Conservation (phyloP, 2,113 vertebrate genomes). For the Chaetops frenatus region DNA sequence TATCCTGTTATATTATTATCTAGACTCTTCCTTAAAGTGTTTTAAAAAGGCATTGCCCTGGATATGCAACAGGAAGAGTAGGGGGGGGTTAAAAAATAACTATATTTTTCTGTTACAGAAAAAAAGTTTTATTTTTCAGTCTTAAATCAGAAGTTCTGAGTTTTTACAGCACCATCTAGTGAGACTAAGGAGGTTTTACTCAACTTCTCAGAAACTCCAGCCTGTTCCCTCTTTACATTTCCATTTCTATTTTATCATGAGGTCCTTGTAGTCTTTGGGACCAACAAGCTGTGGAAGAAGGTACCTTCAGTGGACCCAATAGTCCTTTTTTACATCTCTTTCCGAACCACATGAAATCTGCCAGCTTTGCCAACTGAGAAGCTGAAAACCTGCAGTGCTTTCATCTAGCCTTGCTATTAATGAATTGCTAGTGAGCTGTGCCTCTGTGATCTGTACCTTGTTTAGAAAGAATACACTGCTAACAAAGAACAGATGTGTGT, state of each 20-base stretch:
- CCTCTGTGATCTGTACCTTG: not conserved
- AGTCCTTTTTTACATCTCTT: not conserved
- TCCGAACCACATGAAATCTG: not conserved
- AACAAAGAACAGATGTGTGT: not conserved
- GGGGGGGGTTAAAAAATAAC: not conserved
- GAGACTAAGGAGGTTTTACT: not conserved
- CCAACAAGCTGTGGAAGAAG: not conserved
- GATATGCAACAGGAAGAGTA: not conserved
- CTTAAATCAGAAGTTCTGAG: not conserved
- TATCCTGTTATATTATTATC: not conserved
- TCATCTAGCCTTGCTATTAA: conserved; percentile 1
- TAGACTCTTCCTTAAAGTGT: not conserved
- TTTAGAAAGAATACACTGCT: not conserved
- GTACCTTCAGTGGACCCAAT: not conserved
- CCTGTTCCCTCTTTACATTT: not conserved
- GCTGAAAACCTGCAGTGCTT: not conserved
- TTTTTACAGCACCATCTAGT: conserved; percentile 62
- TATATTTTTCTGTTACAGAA: not conserved
- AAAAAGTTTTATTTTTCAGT: not conserved
- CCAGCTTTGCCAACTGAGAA: not conserved
- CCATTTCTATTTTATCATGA: not conserved
- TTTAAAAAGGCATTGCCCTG: not conserved
- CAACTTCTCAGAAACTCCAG: not conserved
- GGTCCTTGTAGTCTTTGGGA: not conserved
- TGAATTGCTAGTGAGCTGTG: not conserved